Evolutionary conservation across 2,113 vertebrate species (phyloP), one percentile per base, ranked within the genome.

Genomic region (Gyps fulvus): DNA sequence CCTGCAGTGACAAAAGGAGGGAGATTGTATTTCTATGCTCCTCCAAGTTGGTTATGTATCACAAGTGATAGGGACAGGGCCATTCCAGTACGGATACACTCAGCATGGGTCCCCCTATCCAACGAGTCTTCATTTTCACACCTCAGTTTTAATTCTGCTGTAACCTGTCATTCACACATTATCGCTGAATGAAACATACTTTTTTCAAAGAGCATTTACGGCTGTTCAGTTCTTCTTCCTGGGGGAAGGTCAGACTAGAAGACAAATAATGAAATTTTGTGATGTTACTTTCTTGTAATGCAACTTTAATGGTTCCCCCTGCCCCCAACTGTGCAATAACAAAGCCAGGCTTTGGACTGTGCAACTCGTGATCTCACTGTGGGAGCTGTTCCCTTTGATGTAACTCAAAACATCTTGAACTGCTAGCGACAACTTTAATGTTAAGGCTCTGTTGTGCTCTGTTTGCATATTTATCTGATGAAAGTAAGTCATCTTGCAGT

Each of bases 401-500:
- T 50, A 65, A 83, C 36, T 83, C 61, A 95, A 92, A 95, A 67
- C 25, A 73, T 43, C 32, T 96, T 55, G 57, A 76, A 78, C 70
- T 91, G 43, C 54, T 57, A 27, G 31, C 59, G 43, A 90, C 40
- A 90, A 73, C 72, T 92, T 81, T 72, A 31, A 52, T 49, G 66
- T 86, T 69, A 87, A 96, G n/a, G 32, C 15, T 95, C 47, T 87
- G 45, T 45, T 79, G 52, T 95, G n/a, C n/a, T 96, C 76, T 77
- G 38, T 79, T 90, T 97, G 36, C 87, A 70, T 89, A 73, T 69
- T 36, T 87, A 67, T 45, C 26, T 89, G 55, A 77, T 36, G 67
- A 83, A 89, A 94, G 32, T 34, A 77, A 73, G n/a, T 76, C 20
- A 42, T 81, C 47, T 89, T 80, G 45, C 83, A 52, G 34, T 47